phyloP scores from a whole-genome alignment of 2,113 vertebrate genomes.

The Kryptolebias marmoratus region DNA sequence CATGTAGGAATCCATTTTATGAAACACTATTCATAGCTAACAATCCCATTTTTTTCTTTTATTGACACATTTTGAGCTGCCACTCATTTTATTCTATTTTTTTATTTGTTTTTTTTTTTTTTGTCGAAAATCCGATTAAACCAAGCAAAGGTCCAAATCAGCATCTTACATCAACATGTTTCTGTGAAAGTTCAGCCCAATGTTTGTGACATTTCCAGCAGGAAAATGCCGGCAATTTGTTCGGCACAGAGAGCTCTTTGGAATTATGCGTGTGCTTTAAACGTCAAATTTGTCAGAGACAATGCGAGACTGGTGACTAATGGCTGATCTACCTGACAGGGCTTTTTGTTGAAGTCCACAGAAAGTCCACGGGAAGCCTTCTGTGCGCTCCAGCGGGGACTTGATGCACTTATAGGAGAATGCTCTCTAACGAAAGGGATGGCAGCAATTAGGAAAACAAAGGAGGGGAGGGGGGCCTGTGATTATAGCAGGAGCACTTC shows the following conservation, averaged over 20 bases:
- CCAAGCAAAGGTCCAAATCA: constrained; percentile 34
- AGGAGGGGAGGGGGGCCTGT: constrained; percentile 51
- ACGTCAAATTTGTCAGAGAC: constrained; percentile 69
- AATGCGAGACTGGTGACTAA: constrained; percentile 58
- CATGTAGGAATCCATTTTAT: neutral
- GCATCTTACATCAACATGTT: constrained; percentile 48
- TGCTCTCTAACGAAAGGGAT: constrained; percentile 58
- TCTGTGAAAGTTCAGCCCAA: constrained; percentile 30
- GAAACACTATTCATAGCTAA: neutral
- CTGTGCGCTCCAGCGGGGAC: constrained; percentile 57
- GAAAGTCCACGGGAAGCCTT: constrained; percentile 71
- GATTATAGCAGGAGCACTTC: constrained; percentile 64
- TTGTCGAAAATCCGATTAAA: constrained; percentile 10
- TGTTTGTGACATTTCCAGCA: constrained; percentile 53
- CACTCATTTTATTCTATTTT: too few species aligned
- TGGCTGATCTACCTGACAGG: constrained; percentile 71
- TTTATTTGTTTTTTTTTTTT: too few species aligned
- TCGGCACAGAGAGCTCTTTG: constrained; percentile 49
- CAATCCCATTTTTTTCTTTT: neutral
- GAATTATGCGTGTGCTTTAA: constrained; percentile 67
- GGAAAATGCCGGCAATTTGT: constrained; percentile 57
- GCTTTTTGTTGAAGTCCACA: constrained; percentile 73
- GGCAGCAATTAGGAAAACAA: constrained; percentile 73
- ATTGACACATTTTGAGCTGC: neutral
- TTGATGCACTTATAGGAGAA: constrained; percentile 64